Percentiles rank a stretch among this genome's conserved stretches.
Conservation (phyloP, 2,113 vertebrate genomes). For the Amblyopsis rosae region DNA sequence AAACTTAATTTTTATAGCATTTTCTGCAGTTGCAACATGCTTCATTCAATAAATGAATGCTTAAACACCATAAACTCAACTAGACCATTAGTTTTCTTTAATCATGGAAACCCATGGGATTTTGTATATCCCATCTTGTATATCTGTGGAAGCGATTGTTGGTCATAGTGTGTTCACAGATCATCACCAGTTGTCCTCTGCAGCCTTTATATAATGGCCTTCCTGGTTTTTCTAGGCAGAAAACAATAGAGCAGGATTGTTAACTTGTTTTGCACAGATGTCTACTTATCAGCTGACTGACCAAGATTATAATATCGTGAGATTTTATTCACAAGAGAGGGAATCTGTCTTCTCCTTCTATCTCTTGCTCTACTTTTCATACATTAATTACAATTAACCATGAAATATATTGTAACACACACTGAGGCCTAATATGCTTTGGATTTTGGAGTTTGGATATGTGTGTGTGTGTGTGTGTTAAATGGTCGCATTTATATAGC, state of each 20-base stretch:
- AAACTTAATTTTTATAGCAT: conserved; percentile 17
- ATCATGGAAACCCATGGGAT: no score
- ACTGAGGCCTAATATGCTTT: no score
- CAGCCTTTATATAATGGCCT: conserved; percentile 62
- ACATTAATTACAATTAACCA: neutral
- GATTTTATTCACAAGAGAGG: conserved; percentile 47
- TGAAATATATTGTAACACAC: neutral
- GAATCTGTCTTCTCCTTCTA: neutral
- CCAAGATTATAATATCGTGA: conserved; percentile 56
- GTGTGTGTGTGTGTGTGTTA: no score
- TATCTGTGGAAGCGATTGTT: conserved; percentile 59
- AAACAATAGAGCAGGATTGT: conserved; percentile 67
- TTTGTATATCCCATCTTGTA: conserved; percentile 41
- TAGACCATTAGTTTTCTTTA: neutral
- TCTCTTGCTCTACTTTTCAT: neutral
- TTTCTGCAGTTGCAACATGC: neutral
- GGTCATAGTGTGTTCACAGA: conserved; percentile 64
- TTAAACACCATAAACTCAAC: neutral
- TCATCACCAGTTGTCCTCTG: conserved; percentile 60
- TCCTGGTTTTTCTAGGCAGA: conserved; percentile 59
- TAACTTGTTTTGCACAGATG: conserved; percentile 49
- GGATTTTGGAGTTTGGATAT: no score
- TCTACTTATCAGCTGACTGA: conserved; percentile 69
- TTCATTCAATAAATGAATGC: neutral
- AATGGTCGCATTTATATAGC: no score